A percentile compares a stretch with the other conserved stretches of the same genome.
Evolutionary conservation across 1,140 invertebrate species (phyloP).

Genomic region (Cydia strobilella): DNA sequence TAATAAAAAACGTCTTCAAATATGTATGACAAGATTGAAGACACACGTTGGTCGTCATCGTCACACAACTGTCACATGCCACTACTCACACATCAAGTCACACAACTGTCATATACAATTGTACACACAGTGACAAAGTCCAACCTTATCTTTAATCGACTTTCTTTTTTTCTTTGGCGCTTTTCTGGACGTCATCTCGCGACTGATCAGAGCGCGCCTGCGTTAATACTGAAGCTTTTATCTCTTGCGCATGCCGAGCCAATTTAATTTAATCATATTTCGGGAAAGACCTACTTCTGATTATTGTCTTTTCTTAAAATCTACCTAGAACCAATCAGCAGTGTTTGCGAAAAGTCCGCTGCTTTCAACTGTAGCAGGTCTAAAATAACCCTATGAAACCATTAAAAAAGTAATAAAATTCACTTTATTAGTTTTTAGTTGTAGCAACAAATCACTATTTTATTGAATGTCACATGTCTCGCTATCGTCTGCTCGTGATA

Average conservation of each 20-base stretch:
- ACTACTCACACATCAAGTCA: no score
- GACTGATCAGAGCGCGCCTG: conserved; percentile 50
- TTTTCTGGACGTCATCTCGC: conserved; percentile 51
- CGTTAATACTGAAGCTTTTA: conserved; percentile 53
- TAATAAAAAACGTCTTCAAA: no score
- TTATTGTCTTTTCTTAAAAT: conserved; percentile 26
- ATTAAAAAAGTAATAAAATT: neutral
- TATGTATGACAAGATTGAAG: no score
- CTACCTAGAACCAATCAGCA: neutral
- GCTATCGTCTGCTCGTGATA: neutral
- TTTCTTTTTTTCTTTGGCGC: conserved; percentile 30
- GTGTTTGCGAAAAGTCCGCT: neutral
- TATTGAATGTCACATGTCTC: neutral
- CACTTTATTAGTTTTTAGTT: neutral
- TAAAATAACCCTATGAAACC: neutral
- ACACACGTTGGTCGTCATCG: no score
- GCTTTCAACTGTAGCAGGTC: neutral
- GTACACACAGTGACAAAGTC: neutral
- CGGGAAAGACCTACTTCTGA: conserved; percentile 35
- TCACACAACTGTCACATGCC: neutral
- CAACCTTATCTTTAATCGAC: neutral
- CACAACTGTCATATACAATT: neutral
- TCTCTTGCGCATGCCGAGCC: conserved; percentile 38
- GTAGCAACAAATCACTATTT: neutral
- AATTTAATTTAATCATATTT: conserved; percentile 40